Percentiles rank a stretch among this genome's conserved stretches.
Evolutionary conservation across 2,113 vertebrate species (phyloP).

Genomic region (Origma solitaria): DNA sequence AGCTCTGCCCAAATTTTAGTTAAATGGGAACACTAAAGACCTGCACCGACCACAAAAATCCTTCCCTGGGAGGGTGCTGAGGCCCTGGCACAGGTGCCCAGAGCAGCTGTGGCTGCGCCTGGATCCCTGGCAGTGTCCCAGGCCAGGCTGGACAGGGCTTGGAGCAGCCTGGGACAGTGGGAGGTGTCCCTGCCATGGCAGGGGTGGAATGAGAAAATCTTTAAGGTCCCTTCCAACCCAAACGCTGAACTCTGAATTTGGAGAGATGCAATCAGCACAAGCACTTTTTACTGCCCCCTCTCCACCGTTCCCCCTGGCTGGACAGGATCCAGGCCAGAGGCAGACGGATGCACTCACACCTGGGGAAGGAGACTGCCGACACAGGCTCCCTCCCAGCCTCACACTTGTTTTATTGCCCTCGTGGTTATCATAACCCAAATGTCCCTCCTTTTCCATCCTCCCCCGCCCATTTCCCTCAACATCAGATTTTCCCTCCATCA

Average conservation of each 20-base stretch:
- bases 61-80: rapidly evolving
- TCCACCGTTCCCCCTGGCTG: not conserved
- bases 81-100: not conserved
- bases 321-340: not conserved
- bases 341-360: rapidly evolving
- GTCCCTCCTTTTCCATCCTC: not conserved
- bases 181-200: not conserved
- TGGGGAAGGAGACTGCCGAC: not conserved
- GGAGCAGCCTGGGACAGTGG: rapidly evolving
- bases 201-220: rapidly evolving
- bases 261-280: not conserved
- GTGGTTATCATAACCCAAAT: not conserved
- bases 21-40: not conserved
- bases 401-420: not conserved
- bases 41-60: too few relatives aligned
- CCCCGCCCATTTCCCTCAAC: not conserved
- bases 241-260: not conserved
- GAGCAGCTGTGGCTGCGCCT: not conserved
- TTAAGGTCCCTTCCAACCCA: not conserved
- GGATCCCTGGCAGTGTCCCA: not conserved
- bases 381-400: not conserved
- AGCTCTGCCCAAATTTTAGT: not conserved
- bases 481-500: not conserved
- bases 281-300: not conserved
- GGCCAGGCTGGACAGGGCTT: rapidly evolving